Evolutionary conservation across 2,888 invertebrate species (phyloP), one percentile per base, ranked within the genome.

Genomic region (Eilema sororculum): DNA sequence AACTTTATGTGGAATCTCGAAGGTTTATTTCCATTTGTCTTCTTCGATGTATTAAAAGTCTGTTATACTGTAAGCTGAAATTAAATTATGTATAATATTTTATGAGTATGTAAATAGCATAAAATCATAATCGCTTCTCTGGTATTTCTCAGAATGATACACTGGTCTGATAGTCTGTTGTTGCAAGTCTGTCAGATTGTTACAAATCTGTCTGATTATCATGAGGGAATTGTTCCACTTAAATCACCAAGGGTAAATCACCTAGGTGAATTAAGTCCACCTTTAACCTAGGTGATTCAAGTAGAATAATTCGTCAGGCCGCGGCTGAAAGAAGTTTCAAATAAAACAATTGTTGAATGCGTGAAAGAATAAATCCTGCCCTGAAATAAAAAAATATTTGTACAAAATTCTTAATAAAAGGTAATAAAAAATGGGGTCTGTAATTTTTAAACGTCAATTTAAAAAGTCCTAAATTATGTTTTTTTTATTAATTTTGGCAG

Each of bases 101-200:
- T 33, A 37, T 16, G 56, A 13, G 28, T 61, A n/a, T 60, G 56
- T 69, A 69, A 56, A 65, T 69, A 67, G 59, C 20, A 4, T 28
- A 52, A 59, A 20, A 25, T 20, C 52, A 20, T 28, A 61, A 67
- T 13, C 5, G 59, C 46, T 66, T 65, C 12, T 59, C 3, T 59
- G 25, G 41, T 22, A 3, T 22, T 3, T 58, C 9, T 24, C n/a
- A 46, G 46, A 41, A 41, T 16, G 8, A 16, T 16, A 46, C 46
- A 20, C n/a, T n/a, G 20, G 46, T 46, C 46, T 46, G 46, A 5
- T 5, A 20, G 46, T 20, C 46, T 20, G 0, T 46, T 20, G 20
- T 20, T 46, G 1, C 20, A 20, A 46, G 10, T 60, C 60, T 52
- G 59, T 46, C 22, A 28, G 28, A 66, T 28, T 9, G 24, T 33